These are phyloP conservation scores for Ethmia dodecea DNA, from an alignment of 2,888 invertebrate species.

Conservation along the genomic window DNA sequence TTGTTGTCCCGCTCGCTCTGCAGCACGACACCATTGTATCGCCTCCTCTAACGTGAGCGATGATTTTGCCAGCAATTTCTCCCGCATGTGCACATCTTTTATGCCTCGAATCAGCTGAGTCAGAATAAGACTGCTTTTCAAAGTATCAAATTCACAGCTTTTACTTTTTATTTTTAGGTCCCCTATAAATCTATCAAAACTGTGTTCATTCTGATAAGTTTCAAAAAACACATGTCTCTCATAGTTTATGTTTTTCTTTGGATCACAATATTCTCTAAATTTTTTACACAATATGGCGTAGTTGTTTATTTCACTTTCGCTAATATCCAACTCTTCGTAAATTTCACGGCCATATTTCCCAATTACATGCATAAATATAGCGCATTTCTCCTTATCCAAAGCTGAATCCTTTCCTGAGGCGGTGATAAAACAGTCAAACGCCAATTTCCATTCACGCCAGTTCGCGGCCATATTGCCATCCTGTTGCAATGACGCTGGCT, in stretches of 20 bases:
- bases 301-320: neutral
- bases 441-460: conserved; percentile 15
- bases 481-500: conserved; percentile 1
- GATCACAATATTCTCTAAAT: conserved; percentile 8
- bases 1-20: conserved; percentile 9
- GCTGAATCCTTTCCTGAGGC: conserved; percentile 4
- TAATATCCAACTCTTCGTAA: conserved; percentile 14
- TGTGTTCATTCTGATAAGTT: conserved; percentile 11
- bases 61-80: conserved; percentile 6
- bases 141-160: conserved; percentile 16
- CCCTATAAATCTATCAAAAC: conserved; percentile 14
- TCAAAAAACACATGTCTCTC: conserved; percentile 18
- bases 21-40: conserved; percentile 9
- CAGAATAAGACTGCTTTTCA: conserved; percentile 16
- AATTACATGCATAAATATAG: conserved; percentile 20
- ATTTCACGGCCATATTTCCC: conserved; percentile 16
- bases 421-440: conserved; percentile 16
- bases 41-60: conserved; percentile 10
- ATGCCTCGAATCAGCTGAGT: conserved; percentile 20
- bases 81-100: conserved; percentile 11
- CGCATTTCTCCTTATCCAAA: conserved; percentile 7
- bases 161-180: conserved; percentile 15
- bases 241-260: conserved; percentile 14
- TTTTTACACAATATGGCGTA: conserved; percentile 7
- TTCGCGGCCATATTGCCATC: conserved; percentile 6